These are phyloP conservation scores for Sturnus vulgaris DNA, from an alignment of 2,113 vertebrate species.

Conservation along the genomic window DNA sequence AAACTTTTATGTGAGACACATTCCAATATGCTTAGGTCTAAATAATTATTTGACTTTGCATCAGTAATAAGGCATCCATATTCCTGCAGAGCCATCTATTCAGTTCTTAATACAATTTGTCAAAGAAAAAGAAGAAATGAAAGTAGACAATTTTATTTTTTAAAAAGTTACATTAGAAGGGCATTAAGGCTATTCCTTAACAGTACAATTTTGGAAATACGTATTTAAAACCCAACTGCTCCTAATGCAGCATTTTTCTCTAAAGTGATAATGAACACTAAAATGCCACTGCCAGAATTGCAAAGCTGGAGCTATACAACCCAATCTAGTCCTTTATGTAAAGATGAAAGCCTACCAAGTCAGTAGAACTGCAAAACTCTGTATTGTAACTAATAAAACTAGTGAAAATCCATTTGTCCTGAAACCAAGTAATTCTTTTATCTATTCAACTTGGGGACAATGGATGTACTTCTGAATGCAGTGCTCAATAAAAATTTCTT, in stretches of 20 bases:
- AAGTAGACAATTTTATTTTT: neutral
- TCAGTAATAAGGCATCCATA: constrained; percentile 6
- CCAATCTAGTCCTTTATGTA: neutral
- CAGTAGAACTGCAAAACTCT: neutral
- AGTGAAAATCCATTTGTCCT: neutral
- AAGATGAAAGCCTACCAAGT: neutral
- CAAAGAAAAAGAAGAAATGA: neutral
- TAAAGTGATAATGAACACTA: neutral
- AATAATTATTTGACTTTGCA: constrained; percentile 2
- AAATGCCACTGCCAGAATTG: neutral
- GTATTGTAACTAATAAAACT: neutral
- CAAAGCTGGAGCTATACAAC: neutral
- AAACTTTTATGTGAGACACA: neutral
- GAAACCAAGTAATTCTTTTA: neutral
- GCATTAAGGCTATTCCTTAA: neutral
- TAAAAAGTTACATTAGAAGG: neutral
- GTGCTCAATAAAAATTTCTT: neutral
- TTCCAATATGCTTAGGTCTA: constrained; percentile 2
- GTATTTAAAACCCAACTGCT: neutral
- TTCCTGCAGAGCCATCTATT: neutral
- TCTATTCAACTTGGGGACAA: neutral
- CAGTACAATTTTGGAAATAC: neutral
- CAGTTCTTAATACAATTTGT: neutral
- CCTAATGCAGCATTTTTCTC: neutral
- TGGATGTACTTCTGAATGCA: neutral